Evolutionary conservation across 2,888 invertebrate species (phyloP), one percentile per base, ranked within the genome.

Genomic region (Megamerina dolium): DNA sequence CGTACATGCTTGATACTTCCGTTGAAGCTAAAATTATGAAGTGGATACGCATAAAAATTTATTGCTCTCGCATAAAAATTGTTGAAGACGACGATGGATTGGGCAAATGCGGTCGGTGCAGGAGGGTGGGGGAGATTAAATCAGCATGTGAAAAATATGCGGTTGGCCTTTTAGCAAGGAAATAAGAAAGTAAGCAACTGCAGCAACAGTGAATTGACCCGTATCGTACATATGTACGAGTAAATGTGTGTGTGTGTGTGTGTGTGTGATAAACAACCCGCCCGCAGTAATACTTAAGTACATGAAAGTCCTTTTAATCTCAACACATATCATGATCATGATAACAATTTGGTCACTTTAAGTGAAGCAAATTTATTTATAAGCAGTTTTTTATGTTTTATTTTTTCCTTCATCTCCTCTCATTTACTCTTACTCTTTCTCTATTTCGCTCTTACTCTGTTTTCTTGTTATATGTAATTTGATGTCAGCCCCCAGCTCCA

Each of bases 341-440:
- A 66, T 64, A 67, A 65, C 64, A 66, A 68, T 66, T 67, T 63
- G 68, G 66, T 66, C 66, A 66, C 67, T 64, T 64, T 61, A 67
- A 66, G 66, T 68, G 66, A 64, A 61, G 64, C 66, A 68, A 67
- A 67, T 68, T 66, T 66, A 68, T 68, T 66, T 67, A 62, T 63
- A 64, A 64, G 61, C 62, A 59, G 55, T 61, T 58, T 55, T 60
- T 57, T 57, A 55, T 52, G 43, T 39, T 41, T 40, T 12, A 34
- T 18, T 48, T 39, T 2, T 2, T 10, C 36, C 43, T 42, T 37
- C 49, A 35, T 51, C 35, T 43, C 31, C 32, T 38, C 36, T 38
- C 40, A 37, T 21, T 34, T 23, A 37, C 16, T 30, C 31, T 18
- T 29, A 12, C 30, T 37, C 31, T 17, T 29, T 31, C 16, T 17